Conservation (phyloP, 1,140 invertebrate genomes). For the Samia ricini region DNA sequence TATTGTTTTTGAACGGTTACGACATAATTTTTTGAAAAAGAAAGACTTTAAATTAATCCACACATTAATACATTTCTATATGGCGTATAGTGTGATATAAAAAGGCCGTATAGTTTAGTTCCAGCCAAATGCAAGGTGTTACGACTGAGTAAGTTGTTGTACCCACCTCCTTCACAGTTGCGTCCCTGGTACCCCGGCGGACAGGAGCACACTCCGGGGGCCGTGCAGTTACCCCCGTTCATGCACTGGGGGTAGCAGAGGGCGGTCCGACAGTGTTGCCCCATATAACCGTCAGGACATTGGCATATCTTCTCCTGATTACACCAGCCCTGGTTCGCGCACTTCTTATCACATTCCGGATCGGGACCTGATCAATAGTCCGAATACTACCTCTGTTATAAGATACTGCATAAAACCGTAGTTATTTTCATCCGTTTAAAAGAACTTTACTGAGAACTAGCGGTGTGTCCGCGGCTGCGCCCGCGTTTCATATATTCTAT, state of each 20-base stretch:
- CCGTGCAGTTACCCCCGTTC: constrained; percentile 94
- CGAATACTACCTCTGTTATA: not conserved
- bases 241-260: constrained; percentile 95
- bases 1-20: too few relatives aligned
- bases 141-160: not conserved
- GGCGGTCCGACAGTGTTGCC: constrained; percentile 91
- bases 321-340: constrained; percentile 89
- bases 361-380: constrained; percentile 82
- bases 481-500: too few relatives aligned
- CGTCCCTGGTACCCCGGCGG: constrained; percentile 92
- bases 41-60: too few relatives aligned
- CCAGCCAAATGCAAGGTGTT: too few relatives aligned
- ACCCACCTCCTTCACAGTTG: constrained; percentile 93
- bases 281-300: constrained; percentile 93
- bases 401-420: not conserved
- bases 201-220: constrained; percentile 92
- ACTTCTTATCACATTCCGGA: constrained; percentile 92
- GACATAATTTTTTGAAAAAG: too few relatives aligned
- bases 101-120: too few relatives aligned
- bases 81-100: too few relatives aligned
- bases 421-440: not conserved
- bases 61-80: too few relatives aligned
- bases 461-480: too few relatives aligned
- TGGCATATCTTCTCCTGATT: constrained; percentile 89
- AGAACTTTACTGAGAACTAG: not conserved